Percentiles rank a stretch among this genome's conserved stretches.
Conservation (phyloP, 2,113 vertebrate species). For the Gorsachius goisagi region DNA sequence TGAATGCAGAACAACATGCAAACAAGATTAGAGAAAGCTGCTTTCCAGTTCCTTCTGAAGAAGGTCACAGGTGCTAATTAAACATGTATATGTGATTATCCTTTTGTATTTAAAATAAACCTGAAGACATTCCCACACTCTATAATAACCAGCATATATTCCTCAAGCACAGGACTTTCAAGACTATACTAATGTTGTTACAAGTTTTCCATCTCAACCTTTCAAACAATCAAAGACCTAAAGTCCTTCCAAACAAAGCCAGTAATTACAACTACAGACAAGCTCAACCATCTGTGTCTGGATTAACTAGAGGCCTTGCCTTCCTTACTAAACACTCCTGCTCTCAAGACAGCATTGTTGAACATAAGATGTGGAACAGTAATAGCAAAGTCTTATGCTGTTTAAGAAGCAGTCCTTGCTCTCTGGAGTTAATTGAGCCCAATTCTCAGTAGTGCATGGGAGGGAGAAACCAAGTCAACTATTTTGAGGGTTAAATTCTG, state of each 20-base stretch:
- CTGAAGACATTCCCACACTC: not conserved
- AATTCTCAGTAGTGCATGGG: not conserved
- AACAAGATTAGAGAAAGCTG: constrained; percentile 33
- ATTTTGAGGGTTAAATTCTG: not conserved
- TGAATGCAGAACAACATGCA: not conserved
- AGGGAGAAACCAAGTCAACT: not conserved
- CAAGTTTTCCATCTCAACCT: not conserved
- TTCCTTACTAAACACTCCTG: not conserved
- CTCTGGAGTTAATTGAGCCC: not conserved
- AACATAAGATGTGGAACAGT: not conserved
- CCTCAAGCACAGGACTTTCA: not conserved
- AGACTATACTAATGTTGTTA: not conserved
- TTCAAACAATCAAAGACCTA: not conserved
- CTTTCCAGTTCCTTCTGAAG: constrained; percentile 13
- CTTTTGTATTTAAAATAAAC: not conserved
- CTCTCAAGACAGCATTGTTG: not conserved
- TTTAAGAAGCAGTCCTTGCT: not conserved
- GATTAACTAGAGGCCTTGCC: not conserved
- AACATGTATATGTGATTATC: not conserved
- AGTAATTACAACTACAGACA: not conserved
- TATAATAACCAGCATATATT: not conserved
- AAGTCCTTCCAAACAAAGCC: not conserved
- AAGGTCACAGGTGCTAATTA: not conserved
- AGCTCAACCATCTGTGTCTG: not conserved
- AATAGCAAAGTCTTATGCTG: not conserved